Evolutionary conservation across 2,113 vertebrate genomes (phyloP).

Genomic region (Gymnogyps californianus): DNA sequence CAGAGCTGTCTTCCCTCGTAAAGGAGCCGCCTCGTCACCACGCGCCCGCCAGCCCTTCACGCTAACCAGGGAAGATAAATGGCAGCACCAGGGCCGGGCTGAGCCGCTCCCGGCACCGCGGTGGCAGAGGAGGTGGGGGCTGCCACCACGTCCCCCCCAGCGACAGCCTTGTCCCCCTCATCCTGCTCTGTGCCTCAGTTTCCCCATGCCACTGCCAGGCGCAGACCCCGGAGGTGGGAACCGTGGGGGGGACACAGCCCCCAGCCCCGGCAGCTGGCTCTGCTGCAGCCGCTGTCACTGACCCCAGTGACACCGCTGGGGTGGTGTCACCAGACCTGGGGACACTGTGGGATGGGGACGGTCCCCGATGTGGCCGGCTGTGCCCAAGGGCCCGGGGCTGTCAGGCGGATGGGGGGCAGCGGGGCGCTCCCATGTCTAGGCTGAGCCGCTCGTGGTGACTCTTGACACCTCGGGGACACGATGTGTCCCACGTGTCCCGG

Average conservation of each 20-base stretch:
- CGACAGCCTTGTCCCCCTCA: accelerated
- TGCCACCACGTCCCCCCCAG: accelerated
- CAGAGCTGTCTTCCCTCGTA: constrained; percentile 45
- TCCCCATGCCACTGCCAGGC: background rate
- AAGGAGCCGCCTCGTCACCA: constrained; percentile 46
- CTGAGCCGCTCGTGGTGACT: background rate
- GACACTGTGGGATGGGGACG: background rate
- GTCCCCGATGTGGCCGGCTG: accelerated
- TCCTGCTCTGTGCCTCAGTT: background rate
- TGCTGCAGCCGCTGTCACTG: background rate
- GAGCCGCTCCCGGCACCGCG: background rate
- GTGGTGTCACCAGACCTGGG: background rate
- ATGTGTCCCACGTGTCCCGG: accelerated
- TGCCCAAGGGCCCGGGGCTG: background rate
- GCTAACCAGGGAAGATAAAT: constrained; percentile 53
- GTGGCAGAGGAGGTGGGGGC: background rate
- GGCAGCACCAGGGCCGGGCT: background rate
- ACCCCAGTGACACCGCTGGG: background rate
- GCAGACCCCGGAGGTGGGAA: background rate
- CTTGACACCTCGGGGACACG: background rate
- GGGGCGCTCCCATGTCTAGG: accelerated
- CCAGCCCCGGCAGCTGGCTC: accelerated
- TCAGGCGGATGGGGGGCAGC: accelerated
- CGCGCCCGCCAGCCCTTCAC: background rate
- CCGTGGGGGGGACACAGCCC: accelerated